phyloP scores from a whole-genome alignment of 1,140 invertebrate genomes.

The Telenomus remus region DNA sequence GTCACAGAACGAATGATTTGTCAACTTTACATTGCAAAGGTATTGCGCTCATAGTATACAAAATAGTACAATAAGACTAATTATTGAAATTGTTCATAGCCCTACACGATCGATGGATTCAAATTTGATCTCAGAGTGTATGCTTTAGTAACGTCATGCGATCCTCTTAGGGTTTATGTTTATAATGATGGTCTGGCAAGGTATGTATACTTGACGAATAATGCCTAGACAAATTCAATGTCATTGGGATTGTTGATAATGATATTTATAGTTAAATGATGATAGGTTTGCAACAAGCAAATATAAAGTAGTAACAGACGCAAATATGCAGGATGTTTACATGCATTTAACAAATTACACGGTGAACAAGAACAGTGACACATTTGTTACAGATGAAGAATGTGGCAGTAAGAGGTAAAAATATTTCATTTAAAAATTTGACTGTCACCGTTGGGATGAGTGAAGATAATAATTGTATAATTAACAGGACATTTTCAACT shows the following conservation, averaged over 20 bases:
- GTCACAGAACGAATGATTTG: conserved; percentile 88
- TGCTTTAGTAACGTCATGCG: conserved; percentile 93
- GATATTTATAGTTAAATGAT: conserved; percentile 51
- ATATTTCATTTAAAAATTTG: no score
- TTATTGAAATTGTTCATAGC: conserved; percentile 69
- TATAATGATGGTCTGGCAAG: conserved; percentile 96
- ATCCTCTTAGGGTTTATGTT: conserved; percentile 94
- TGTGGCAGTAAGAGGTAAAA: conserved; percentile 35
- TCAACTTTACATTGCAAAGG: conserved; percentile 84
- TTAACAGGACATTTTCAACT: conserved; percentile 84
- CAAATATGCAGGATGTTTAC: conserved; percentile 89
- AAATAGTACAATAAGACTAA: background rate
- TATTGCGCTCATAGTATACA: conserved; percentile 59
- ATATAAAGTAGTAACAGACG: conserved; percentile 86
- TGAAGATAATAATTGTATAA: no score
- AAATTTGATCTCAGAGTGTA: conserved; percentile 98
- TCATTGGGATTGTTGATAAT: no score
- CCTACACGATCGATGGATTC: conserved; percentile 94
- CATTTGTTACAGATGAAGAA: conserved; percentile 26
- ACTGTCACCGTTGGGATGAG: no score
- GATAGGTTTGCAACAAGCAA: conserved; percentile 88
- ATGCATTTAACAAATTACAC: conserved; percentile 99
- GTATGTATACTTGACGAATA: conserved; percentile 63
- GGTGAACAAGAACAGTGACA: conserved; percentile 84
- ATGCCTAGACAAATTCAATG: background rate